phyloP scores from a whole-genome alignment of 2,888 invertebrate genomes.

The Cantharis flavilabris region DNA sequence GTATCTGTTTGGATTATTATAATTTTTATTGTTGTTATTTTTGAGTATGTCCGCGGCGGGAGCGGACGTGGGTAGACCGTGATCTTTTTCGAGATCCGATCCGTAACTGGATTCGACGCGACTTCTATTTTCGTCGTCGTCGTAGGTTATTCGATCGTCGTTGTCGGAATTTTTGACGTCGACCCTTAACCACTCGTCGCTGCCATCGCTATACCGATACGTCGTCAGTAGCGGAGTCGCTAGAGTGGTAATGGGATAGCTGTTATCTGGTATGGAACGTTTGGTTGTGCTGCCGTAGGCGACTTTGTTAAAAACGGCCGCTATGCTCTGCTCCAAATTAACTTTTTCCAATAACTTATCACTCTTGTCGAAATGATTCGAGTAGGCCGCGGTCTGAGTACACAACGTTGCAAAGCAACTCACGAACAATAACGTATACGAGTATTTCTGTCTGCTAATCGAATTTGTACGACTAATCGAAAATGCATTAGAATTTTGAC shows the following conservation, averaged over 20 bases:
- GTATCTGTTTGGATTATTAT: conserved; percentile 72
- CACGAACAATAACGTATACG: conserved; percentile 10
- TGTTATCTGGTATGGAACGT: conserved; percentile 67
- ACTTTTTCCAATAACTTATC: conserved; percentile 61
- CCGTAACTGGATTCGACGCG: conserved; percentile 61
- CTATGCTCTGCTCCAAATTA: conserved; percentile 67
- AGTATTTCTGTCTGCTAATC: not conserved
- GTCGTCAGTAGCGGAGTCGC: conserved; percentile 67
- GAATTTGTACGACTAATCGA: not conserved
- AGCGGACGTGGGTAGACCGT: conserved; percentile 74
- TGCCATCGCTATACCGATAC: conserved; percentile 55
- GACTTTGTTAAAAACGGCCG: conserved; percentile 71
- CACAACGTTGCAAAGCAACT: conserved; percentile 6
- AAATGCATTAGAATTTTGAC: conserved; percentile 3
- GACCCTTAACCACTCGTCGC: conserved; percentile 54
- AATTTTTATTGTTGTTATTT: conserved; percentile 76
- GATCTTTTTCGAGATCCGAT: conserved; percentile 72
- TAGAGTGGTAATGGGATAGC: conserved; percentile 65
- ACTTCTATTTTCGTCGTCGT: conserved; percentile 40
- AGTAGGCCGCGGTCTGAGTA: conserved; percentile 35
- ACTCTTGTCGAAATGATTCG: conserved; percentile 52
- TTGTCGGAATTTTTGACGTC: conserved; percentile 44
- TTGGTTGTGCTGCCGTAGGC: conserved; percentile 73
- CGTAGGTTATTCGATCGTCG: conserved; percentile 18
- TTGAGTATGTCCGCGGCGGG: conserved; percentile 79